Percentiles rank a stretch among this genome's conserved stretches.
Conservation (phyloP, 2,888 invertebrate species). For the Herminia tarsipennalis region DNA sequence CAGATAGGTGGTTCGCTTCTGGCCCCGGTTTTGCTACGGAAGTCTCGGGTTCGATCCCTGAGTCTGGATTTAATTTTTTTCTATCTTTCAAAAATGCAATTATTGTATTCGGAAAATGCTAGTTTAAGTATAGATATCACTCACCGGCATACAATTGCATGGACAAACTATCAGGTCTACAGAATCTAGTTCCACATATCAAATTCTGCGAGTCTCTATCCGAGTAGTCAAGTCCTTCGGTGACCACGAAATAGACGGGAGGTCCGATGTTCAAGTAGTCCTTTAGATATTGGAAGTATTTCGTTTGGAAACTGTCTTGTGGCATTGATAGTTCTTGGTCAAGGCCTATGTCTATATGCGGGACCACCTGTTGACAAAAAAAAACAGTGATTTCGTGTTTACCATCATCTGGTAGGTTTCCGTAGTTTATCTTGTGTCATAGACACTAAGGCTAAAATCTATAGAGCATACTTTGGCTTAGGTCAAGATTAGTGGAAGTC, state of each 20-base stretch:
- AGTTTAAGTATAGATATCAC: no score
- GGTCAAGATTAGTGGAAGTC: no score
- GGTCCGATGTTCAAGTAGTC: slow-evolving; percentile 95
- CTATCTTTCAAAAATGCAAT: no score
- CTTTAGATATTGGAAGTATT: slow-evolving; percentile 95
- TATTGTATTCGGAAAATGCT: no score
- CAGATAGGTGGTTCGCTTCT: no score
- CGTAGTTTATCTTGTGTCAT: no score
- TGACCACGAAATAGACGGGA: slow-evolving; percentile 97
- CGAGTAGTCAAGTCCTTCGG: slow-evolving; percentile 90
- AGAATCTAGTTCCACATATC: slow-evolving; percentile 92
- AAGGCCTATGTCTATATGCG: slow-evolving; percentile 96
- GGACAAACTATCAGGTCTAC: slow-evolving; percentile 90
- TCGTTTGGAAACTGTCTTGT: slow-evolving; percentile 97
- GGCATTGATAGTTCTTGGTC: slow-evolving; percentile 99
- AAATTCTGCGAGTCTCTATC: slow-evolving; percentile 90
- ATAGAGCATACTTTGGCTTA: no score
- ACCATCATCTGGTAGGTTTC: no score
- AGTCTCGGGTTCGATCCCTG: no score
- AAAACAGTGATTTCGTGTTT: neutral
- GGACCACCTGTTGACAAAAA: slow-evolving; percentile 87
- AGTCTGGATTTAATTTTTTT: no score
- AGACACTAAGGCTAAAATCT: no score
- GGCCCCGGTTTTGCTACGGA: no score
- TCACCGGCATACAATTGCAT: slow-evolving; percentile 89